phyloP scores from a whole-genome alignment of 92 coral and sea anemone species.

The Zoanthus sociatus region DNA sequence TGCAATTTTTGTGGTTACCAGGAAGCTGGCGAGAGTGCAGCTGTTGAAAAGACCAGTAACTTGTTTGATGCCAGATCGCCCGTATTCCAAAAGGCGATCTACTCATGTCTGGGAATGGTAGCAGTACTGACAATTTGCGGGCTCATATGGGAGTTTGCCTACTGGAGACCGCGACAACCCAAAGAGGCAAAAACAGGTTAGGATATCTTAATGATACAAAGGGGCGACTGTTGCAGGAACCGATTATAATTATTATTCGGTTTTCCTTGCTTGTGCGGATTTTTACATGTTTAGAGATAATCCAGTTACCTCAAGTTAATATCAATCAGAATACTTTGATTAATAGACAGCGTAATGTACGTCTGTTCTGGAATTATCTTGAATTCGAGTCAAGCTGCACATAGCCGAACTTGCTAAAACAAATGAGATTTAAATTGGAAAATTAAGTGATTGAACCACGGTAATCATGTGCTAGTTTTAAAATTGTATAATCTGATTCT shows the following conservation, averaged over 20 bases:
- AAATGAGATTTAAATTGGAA: too few relatives aligned
- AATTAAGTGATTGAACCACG: too few relatives aligned
- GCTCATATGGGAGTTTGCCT: slow-evolving; percentile 96
- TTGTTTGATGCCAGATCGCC: slow-evolving; percentile 97
- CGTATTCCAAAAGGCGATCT: slow-evolving; percentile 88
- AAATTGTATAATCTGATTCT: too few relatives aligned
- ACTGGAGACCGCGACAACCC: slow-evolving; percentile 99
- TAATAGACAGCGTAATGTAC: too few relatives aligned
- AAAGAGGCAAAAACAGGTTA: slow-evolving; percentile 91
- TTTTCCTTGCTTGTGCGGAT: not conserved
- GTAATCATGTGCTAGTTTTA: too few relatives aligned
- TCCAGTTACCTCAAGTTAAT: too few relatives aligned
- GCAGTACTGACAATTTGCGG: slow-evolving; percentile 92
- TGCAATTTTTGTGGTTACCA: slow-evolving; percentile 20
- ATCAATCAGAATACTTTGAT: too few relatives aligned
- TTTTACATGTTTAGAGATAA: too few relatives aligned
- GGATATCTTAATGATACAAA: not conserved
- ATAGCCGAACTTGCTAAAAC: too few relatives aligned
- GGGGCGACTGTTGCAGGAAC: too few relatives aligned
- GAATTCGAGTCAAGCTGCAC: too few relatives aligned
- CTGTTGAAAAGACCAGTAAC: slow-evolving; percentile 95
- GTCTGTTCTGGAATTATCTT: too few relatives aligned
- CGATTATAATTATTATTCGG: not conserved
- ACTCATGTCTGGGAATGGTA: slow-evolving; percentile 91
- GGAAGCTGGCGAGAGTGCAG: slow-evolving; percentile 96